These are phyloP conservation scores for Sibirionetta formosa DNA, from an alignment of 2,797 vertebrate species.

Conservation along the genomic window DNA sequence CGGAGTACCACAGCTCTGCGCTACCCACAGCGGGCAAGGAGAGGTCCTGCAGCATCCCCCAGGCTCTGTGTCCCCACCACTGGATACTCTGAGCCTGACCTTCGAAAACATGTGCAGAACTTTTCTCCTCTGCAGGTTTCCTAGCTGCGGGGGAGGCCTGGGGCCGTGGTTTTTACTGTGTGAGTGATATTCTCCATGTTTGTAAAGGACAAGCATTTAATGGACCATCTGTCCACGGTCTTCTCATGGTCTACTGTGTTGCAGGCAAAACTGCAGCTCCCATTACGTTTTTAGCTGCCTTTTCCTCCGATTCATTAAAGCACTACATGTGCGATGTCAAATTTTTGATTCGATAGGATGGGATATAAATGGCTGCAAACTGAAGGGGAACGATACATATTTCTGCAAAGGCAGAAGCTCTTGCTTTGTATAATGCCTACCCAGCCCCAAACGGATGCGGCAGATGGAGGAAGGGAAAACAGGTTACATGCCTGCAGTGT, in stretches of 20 bases:
- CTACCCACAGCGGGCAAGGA: neutral
- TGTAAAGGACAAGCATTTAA: conserved; percentile 26
- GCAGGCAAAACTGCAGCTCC: neutral
- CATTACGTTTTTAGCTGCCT: neutral
- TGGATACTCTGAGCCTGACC: neutral
- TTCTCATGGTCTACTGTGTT: neutral
- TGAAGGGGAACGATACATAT: conserved; percentile 6
- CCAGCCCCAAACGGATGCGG: conserved; percentile 24
- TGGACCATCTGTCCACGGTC: conserved; percentile 37
- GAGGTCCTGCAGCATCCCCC: neutral
- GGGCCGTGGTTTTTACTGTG: neutral
- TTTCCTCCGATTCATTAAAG: neutral
- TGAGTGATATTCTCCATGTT: neutral
- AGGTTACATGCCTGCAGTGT: conserved; percentile 68
- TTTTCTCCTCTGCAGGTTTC: neutral
- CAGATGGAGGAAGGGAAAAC: conserved; percentile 72
- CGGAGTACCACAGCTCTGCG: neutral
- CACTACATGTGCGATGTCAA: neutral
- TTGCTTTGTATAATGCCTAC: conserved; percentile 12
- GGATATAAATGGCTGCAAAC: neutral
- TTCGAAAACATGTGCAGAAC: neutral
- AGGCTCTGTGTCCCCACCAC: neutral
- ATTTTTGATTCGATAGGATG: neutral
- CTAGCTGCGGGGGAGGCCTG: neutral
- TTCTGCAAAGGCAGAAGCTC: conserved; percentile 30